Evolutionary conservation across 2,888 invertebrate genomes (phyloP).

Genomic region (Brassicogethes aeneus): DNA sequence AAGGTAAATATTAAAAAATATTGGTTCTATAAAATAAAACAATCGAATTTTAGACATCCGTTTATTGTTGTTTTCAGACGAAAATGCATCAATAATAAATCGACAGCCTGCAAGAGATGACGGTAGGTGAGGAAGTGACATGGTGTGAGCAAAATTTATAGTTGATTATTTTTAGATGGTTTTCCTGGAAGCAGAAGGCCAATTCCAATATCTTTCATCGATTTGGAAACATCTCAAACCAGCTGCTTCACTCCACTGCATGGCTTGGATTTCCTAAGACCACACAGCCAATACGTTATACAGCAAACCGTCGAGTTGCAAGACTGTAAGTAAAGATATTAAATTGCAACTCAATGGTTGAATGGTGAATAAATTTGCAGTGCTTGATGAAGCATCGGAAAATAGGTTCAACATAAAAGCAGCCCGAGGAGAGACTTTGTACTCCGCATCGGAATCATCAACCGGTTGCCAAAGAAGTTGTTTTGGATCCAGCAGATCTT

Average conservation of each 20-base stretch:
- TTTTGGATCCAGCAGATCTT: constrained; percentile 65
- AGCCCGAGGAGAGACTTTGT: constrained; percentile 66
- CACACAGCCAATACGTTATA: constrained; percentile 59
- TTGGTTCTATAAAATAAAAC: too few relatives aligned
- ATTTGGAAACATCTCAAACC: constrained; percentile 42
- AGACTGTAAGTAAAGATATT: constrained; percentile 49
- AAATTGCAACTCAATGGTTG: neutral
- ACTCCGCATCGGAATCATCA: constrained; percentile 62
- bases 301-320: constrained; percentile 74
- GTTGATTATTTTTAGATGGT: neutral
- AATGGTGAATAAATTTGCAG: constrained; percentile 43
- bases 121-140: too few relatives aligned
- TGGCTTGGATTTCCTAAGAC: constrained; percentile 63
- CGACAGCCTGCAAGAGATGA: too few relatives aligned
- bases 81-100: too few relatives aligned
- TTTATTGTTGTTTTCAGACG: constrained; percentile 17
- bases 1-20: too few relatives aligned
- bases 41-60: constrained; percentile 18
- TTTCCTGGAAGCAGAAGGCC: constrained; percentile 37
- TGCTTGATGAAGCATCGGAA: constrained; percentile 55
- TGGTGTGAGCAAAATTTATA: too few relatives aligned
- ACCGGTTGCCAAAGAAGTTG: constrained; percentile 53
- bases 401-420: constrained; percentile 65
- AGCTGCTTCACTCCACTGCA: constrained; percentile 53
- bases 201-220: constrained; percentile 50